Percentiles rank a stretch among this genome's conserved stretches.
Conservation (phyloP, 2,797 vertebrate species). For the Brachymystax lenok region DNA sequence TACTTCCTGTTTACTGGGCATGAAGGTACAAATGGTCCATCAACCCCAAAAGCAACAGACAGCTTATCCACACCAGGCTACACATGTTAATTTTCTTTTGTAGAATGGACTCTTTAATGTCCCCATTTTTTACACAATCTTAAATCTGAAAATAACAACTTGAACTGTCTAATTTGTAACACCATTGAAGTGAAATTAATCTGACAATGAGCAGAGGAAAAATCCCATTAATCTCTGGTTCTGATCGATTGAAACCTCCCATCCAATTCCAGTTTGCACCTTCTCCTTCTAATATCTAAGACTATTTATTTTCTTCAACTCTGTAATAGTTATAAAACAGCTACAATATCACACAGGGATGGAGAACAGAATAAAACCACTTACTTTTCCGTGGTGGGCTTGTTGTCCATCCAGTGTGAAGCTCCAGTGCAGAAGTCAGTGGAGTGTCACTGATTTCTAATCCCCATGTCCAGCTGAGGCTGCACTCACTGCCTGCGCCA, state of each 20-base stretch:
- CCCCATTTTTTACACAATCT: not conserved
- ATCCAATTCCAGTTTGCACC: not conserved
- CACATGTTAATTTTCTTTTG: not conserved
- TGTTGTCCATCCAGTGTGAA: conserved; percentile 46
- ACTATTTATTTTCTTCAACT: not conserved
- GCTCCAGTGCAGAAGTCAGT: conserved; percentile 57
- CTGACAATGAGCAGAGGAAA: not conserved
- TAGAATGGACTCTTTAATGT: not conserved
- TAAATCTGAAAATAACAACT: conserved; percentile 1
- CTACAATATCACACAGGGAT: not conserved
- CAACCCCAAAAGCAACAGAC: not conserved
- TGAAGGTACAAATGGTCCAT: not conserved
- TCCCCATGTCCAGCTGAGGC: conserved; percentile 60
- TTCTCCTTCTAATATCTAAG: not conserved
- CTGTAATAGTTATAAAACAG: not conserved
- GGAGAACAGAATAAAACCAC: conserved; percentile 32
- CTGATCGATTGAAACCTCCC: not conserved
- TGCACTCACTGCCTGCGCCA: conserved; percentile 70
- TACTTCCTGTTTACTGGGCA: not conserved
- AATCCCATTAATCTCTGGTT: not conserved
- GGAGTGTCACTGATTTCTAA: conserved; percentile 59
- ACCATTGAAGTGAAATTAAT: not conserved
- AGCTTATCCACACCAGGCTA: not conserved
- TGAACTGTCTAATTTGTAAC: not conserved
- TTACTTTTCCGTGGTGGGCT: conserved; percentile 61